Evolutionary conservation across 1,140 invertebrate species (phyloP).

Genomic region (Drosophila willistoni): DNA sequence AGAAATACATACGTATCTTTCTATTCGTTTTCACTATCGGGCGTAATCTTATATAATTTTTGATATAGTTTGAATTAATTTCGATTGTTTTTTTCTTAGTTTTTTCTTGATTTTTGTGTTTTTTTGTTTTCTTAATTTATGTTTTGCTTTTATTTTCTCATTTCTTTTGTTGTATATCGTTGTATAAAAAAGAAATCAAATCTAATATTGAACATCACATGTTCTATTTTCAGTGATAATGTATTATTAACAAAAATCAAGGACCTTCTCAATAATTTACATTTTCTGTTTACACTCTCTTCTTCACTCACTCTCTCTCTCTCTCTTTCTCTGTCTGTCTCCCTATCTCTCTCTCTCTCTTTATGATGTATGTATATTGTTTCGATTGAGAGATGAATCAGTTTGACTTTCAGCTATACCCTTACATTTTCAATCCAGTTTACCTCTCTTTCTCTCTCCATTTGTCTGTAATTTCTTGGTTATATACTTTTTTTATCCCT

Average conservation of each 20-base stretch:
- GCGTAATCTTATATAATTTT: constrained; percentile 39
- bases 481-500: not conserved
- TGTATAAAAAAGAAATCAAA: constrained; percentile 1
- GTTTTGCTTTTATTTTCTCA: constrained; percentile 22
- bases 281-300: constrained; percentile 49
- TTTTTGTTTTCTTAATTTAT: constrained; percentile 7
- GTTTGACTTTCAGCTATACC: too few species aligned
- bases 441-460: constrained; percentile 24
- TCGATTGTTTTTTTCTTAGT: constrained; percentile 8
- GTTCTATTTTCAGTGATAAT: not conserved
- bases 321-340: constrained; percentile 22
- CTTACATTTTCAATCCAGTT: not conserved
- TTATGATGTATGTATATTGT: constrained; percentile 17
- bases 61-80: constrained; percentile 28
- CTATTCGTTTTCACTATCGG: constrained; percentile 44
- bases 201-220: not conserved
- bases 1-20: constrained; percentile 25
- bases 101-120: not conserved
- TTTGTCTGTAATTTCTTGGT: too few species aligned
- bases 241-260: constrained; percentile 48
- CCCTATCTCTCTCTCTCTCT: constrained; percentile 21
- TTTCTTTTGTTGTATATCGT: constrained; percentile 46
- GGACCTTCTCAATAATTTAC: constrained; percentile 61
- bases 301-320: constrained; percentile 21
- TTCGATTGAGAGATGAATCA: not conserved